phyloP scores from a whole-genome alignment of 2,113 vertebrate genomes.

The Psophia crepitans region DNA sequence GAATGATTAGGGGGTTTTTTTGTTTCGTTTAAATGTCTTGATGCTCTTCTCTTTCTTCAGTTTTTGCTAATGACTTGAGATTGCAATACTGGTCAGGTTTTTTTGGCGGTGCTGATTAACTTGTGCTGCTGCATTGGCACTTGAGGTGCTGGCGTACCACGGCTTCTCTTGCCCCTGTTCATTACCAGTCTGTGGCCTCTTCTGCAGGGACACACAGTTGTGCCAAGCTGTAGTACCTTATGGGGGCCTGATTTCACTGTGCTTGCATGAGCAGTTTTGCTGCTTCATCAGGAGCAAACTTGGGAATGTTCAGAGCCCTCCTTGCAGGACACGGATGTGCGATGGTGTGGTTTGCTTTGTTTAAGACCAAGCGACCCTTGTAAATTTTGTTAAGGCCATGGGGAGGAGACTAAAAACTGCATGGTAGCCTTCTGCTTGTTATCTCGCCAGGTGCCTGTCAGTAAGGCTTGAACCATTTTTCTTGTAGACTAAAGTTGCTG shows the following conservation, averaged over 20 bases:
- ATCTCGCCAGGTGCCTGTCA: not conserved
- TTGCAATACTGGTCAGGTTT: not conserved
- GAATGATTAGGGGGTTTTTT: not conserved
- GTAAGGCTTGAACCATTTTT: not conserved
- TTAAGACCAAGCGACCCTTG: not conserved
- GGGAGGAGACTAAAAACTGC: not conserved
- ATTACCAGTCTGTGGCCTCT: not conserved
- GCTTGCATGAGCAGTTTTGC: not conserved
- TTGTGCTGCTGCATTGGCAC: not conserved
- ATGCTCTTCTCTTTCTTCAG: not conserved
- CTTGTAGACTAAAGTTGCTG: not conserved
- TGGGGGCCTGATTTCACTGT: not conserved
- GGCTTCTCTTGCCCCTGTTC: not conserved
- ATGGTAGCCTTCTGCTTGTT: not conserved
- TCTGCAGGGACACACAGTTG: conserved; percentile 5
- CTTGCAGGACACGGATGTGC: not conserved
- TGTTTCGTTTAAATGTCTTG: not conserved
- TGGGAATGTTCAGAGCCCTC: not conserved
- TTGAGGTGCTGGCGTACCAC: not conserved
- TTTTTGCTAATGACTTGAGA: not conserved
- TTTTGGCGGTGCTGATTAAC: not conserved
- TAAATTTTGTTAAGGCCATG: not conserved
- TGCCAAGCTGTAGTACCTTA: conserved; percentile 8
- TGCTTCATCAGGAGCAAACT: not conserved
- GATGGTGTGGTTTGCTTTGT: not conserved